These are phyloP conservation scores for Euphydryas editha DNA, from an alignment of 2,888 invertebrate genomes.

Conservation along the genomic window DNA sequence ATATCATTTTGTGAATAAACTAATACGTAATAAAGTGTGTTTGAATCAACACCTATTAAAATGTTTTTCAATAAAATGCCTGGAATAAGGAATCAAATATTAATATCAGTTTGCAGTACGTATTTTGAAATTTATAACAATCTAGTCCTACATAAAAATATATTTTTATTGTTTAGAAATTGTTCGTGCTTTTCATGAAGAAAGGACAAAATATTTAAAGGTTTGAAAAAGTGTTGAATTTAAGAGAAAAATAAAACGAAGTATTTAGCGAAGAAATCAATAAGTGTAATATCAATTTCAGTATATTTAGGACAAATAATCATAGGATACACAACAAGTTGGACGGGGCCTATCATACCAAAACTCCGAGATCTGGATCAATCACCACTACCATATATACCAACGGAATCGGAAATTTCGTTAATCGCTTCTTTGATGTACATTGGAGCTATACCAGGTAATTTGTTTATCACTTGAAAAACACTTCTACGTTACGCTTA, in stretches of 20 bases:
- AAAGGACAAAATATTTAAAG: not conserved
- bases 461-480: conserved; percentile 17
- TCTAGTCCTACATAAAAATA: not conserved
- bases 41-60: not conserved
- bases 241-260: not conserved
- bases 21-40: not conserved
- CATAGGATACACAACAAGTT: conserved; percentile 50
- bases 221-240: not conserved
- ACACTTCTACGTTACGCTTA: not conserved
- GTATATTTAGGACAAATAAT: conserved; percentile 52
- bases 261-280: not conserved
- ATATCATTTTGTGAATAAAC: not conserved
- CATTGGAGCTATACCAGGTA: conserved; percentile 51
- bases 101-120: conserved; percentile 15
- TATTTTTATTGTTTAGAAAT: not conserved
- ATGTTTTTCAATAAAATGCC: conserved; percentile 7
- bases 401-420: conserved; percentile 46
- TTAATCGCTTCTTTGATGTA: conserved; percentile 50
- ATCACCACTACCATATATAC: conserved; percentile 45
- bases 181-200: no score
- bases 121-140: not conserved
- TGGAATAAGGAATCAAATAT: conserved; percentile 9
- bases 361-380: conserved; percentile 49
- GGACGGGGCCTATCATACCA: conserved; percentile 53
- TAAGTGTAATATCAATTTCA: conserved; percentile 39